phyloP scores from a whole-genome alignment of 1,140 invertebrate species.

The Popillia japonica region DNA sequence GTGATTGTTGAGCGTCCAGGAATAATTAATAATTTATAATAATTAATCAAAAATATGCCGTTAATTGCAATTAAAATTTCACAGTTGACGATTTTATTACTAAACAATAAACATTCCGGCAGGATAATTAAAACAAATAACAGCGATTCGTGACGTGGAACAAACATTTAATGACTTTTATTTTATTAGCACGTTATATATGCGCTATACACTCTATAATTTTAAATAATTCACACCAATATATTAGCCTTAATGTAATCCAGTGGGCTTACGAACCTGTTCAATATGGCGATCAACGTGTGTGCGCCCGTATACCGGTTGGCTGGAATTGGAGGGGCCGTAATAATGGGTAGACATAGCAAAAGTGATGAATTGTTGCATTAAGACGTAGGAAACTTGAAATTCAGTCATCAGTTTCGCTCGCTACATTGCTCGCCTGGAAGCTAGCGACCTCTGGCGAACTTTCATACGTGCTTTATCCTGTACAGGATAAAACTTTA shows the following conservation, averaged over 20 bases:
- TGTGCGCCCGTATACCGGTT: background rate
- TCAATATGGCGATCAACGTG: background rate
- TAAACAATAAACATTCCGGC: no score
- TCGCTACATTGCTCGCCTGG: slow-evolving; percentile 49
- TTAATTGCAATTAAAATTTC: no score
- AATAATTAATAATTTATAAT: no score
- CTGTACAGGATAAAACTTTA: slow-evolving; percentile 34
- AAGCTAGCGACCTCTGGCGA: slow-evolving; percentile 43
- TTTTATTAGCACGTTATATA: background rate
- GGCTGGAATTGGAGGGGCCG: slow-evolving; percentile 17
- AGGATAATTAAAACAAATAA: background rate
- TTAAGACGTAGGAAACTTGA: slow-evolving; percentile 53
- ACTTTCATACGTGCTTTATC: slow-evolving; percentile 42
- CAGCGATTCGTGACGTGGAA: background rate
- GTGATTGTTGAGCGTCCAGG: no score
- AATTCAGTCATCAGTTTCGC: slow-evolving; percentile 51
- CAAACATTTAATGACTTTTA: background rate
- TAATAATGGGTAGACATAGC: slow-evolving; percentile 44
- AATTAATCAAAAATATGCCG: no score
- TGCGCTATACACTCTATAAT: background rate
- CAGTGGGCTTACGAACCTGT: background rate
- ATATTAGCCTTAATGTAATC: background rate
- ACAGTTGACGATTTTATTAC: no score
- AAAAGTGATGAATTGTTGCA: slow-evolving; percentile 51
- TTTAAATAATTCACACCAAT: slow-evolving; percentile 1